phyloP scores from a whole-genome alignment of 2,797 vertebrate species.

The Botia almorhae region DNA sequence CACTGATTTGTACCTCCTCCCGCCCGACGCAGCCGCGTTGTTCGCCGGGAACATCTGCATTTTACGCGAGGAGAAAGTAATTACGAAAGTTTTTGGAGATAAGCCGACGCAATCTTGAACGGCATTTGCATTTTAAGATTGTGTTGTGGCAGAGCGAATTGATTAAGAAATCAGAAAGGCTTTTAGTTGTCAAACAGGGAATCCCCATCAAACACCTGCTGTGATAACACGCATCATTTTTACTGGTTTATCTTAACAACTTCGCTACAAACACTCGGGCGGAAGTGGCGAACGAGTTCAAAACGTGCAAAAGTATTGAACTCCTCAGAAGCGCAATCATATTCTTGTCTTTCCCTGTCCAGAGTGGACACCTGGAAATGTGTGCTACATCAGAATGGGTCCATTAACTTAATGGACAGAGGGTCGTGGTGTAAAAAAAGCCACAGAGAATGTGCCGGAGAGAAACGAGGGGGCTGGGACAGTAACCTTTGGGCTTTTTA shows the following conservation, averaged over 20 bases:
- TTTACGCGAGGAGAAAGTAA: constrained; percentile 19
- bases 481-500: constrained; percentile 72
- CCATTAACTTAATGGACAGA: constrained; percentile 70
- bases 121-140: constrained; percentile 23
- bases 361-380: background rate
- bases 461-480: constrained; percentile 68
- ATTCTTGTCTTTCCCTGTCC: background rate
- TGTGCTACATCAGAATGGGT: constrained; percentile 35
- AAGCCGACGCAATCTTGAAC: background rate
- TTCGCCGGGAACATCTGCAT: background rate
- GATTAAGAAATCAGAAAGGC: constrained; percentile 14
- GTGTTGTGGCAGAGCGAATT: background rate
- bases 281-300: background rate
- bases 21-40: background rate
- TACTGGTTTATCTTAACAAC: constrained; percentile 21
- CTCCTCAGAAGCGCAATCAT: background rate
- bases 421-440: constrained; percentile 60
- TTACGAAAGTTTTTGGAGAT: constrained; percentile 16
- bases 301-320: background rate
- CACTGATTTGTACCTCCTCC: constrained; percentile 15
- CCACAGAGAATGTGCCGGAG: constrained; percentile 33
- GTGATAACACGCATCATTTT: constrained; percentile 33
- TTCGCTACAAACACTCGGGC: constrained; percentile 2
- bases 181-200: constrained; percentile 25
- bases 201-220: constrained; percentile 30